Conservation (phyloP, 2,113 vertebrate genomes). For the Passer domesticus region DNA sequence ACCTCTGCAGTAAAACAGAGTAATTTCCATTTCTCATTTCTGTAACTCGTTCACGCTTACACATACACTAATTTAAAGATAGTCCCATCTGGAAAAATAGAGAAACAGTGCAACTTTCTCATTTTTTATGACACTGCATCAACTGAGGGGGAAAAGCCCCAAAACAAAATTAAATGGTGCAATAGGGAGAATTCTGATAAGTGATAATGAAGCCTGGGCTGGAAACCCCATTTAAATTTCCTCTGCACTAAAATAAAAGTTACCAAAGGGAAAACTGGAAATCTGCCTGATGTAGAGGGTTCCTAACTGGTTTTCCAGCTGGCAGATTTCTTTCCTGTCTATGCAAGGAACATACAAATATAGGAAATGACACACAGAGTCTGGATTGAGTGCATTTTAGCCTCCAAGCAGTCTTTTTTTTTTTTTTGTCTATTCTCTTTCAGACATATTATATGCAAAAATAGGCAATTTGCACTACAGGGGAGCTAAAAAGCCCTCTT, state of each 20-base stretch:
- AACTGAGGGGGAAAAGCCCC: accelerated
- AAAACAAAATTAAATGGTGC: background rate
- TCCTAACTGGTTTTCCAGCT: background rate
- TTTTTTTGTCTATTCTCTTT: background rate
- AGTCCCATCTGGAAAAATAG: background rate
- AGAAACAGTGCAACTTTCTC: background rate
- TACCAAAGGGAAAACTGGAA: background rate
- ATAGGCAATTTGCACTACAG: background rate
- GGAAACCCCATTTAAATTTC: background rate
- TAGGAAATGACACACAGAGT: background rate
- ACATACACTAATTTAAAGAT: background rate
- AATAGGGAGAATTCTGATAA: background rate
- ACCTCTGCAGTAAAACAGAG: background rate
- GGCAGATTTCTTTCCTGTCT: background rate
- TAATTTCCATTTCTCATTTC: background rate
- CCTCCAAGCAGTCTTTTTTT: background rate
- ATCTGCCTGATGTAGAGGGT: background rate
- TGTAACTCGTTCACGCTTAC: background rate
- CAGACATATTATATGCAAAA: background rate
- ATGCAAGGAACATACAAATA: background rate
- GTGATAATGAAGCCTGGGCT: background rate
- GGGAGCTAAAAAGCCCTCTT: background rate
- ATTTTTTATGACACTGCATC: background rate
- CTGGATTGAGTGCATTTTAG: background rate
- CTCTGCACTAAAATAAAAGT: background rate